Conservation (phyloP, 2,888 invertebrate species). For the Diarsia mendica region DNA sequence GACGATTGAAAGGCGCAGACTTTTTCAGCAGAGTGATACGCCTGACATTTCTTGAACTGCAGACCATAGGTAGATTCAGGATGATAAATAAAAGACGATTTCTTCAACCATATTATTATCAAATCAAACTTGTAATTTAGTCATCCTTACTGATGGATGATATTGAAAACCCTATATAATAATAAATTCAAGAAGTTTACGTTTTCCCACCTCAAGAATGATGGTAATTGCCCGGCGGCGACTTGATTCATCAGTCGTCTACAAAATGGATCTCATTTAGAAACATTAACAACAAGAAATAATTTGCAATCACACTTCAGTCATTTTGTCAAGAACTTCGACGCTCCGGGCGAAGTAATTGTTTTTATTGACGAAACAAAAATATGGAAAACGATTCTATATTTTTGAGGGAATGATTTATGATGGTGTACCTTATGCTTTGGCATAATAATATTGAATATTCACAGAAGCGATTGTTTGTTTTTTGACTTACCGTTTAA, state of each 20-base stretch:
- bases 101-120: too few relatives aligned
- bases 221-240: slow-evolving; percentile 13
- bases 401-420: slow-evolving; percentile 22
- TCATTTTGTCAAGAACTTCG: slow-evolving; percentile 47
- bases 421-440: not conserved
- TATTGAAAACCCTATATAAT: not conserved
- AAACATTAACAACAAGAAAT: slow-evolving; percentile 50
- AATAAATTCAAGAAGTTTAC: not conserved
- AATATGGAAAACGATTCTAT: slow-evolving; percentile 32
- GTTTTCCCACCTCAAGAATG: slow-evolving; percentile 39
- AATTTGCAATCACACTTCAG: slow-evolving; percentile 56
- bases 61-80: too few relatives aligned
- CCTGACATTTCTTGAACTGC: too few relatives aligned
- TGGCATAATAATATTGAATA: not conserved
- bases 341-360: slow-evolving; percentile 43
- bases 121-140: not conserved
- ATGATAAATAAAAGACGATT: too few relatives aligned
- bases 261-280: slow-evolving; percentile 31
- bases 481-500: too few relatives aligned
- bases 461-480: not conserved
- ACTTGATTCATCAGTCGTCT: slow-evolving; percentile 39
- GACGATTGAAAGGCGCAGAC: too few relatives aligned
- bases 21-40: too few relatives aligned
- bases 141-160: not conserved
- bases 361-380: slow-evolving; percentile 23